Evolutionary conservation across 1,140 invertebrate genomes (phyloP).

Genomic region (Steinernema khuongi): DNA sequence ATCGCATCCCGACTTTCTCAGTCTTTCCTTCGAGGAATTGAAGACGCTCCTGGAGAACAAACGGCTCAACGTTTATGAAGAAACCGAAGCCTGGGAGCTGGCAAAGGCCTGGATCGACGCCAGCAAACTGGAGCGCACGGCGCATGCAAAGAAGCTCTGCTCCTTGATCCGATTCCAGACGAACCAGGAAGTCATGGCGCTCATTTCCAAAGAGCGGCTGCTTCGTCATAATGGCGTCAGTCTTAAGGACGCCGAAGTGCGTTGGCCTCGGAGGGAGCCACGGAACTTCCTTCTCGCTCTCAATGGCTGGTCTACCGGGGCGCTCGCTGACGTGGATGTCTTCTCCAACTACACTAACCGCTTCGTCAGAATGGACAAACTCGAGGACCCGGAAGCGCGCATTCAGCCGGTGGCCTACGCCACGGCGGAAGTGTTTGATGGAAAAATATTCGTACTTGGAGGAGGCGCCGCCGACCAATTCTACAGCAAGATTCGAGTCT

Average conservation of each 20-base stretch:
- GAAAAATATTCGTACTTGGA: neutral
- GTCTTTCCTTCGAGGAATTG: neutral
- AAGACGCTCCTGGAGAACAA: neutral
- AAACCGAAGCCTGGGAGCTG: neutral
- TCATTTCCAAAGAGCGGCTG: neutral
- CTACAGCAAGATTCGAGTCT: neutral
- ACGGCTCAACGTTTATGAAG: neutral
- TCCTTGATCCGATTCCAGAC: neutral
- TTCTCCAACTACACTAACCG: neutral
- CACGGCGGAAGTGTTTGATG: neutral
- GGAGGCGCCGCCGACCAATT: neutral
- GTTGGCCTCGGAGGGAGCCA: neutral
- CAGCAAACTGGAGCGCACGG: neutral
- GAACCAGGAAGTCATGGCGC: neutral
- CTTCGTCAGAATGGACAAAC: neutral
- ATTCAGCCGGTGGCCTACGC: neutral
- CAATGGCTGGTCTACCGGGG: neutral
- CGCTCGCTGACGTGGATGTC: neutral
- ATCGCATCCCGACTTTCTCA: neutral
- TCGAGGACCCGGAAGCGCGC: neutral
- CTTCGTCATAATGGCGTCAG: neutral
- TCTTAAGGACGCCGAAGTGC: neutral
- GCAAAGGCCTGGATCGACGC: neutral
- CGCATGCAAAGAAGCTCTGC: neutral
- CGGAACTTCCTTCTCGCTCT: neutral